Evolutionary conservation across 2,113 vertebrate species (phyloP).

Genomic region (Strix uralensis): DNA sequence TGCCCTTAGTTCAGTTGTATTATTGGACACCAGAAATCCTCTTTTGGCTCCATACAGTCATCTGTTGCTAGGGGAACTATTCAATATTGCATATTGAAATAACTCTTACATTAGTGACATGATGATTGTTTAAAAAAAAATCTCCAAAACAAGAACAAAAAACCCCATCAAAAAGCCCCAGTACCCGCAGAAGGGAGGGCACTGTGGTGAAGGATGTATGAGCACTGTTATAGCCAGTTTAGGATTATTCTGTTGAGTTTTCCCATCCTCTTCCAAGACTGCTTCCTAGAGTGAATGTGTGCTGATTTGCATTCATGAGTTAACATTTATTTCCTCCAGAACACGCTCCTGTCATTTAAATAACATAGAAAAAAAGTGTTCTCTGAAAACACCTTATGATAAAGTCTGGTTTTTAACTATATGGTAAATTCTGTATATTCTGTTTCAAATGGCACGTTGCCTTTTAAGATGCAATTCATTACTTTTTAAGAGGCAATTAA

Average conservation of each 20-base stretch:
- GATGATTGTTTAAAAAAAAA: neutral
- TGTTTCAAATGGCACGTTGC: neutral
- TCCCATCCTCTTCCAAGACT: neutral
- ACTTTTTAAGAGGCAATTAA: neutral
- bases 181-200: neutral
- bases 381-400: neutral
- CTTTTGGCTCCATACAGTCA: rapidly evolving
- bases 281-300: neutral
- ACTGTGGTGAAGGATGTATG: rapidly evolving
- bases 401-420: neutral
- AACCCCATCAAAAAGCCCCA: rapidly evolving
- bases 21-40: neutral
- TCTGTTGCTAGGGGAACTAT: neutral
- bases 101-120: neutral
- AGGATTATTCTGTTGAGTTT: neutral
- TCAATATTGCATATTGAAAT: neutral
- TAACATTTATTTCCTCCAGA: neutral
- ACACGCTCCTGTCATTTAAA: neutral
- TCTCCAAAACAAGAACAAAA: neutral
- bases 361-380: neutral
- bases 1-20: neutral
- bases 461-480: neutral
- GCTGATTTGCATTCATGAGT: neutral
- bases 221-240: neutral
- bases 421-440: neutral